Conservation (phyloP, 1,140 invertebrate species). For the Leptinotarsa undecemlineata region DNA sequence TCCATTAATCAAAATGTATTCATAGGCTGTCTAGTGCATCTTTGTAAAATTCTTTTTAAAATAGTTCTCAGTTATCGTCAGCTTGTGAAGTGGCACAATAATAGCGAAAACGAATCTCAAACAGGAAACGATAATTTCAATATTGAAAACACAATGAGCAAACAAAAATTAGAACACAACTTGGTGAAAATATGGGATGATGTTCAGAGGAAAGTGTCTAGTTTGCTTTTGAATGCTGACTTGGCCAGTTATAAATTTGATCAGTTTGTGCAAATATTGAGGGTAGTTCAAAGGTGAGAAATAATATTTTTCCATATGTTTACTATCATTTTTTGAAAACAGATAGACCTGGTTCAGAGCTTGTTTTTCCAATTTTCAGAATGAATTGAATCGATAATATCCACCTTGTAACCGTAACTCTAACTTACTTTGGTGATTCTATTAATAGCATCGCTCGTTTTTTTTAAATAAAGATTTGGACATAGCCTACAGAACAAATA, state of each 20-base stretch:
- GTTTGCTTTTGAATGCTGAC: constrained; percentile 75
- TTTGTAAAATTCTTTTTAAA: constrained; percentile 82
- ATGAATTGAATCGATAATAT: no score
- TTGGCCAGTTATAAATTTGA: constrained; percentile 89
- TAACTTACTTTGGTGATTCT: no score
- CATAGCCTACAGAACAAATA: no score
- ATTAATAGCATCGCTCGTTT: no score
- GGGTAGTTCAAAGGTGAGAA: constrained; percentile 76
- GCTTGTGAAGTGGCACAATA: constrained; percentile 77
- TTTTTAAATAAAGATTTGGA: no score
- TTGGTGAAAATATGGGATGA: constrained; percentile 90
- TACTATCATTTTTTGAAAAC: neutral
- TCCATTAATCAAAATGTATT: constrained; percentile 76
- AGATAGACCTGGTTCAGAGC: no score
- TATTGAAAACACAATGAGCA: constrained; percentile 69
- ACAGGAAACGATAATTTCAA: constrained; percentile 49
- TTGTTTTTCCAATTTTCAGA: no score
- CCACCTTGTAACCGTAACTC: no score
- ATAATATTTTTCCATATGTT: neutral
- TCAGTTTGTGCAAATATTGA: constrained; percentile 89
- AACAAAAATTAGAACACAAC: constrained; percentile 88
- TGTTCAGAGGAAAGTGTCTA: constrained; percentile 87
- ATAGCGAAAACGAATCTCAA: constrained; percentile 46
- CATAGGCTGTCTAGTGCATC: constrained; percentile 76
- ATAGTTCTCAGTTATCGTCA: constrained; percentile 83